A percentile compares a stretch with the other conserved stretches of the same genome.
phyloP scores from a whole-genome alignment of 1,140 invertebrate genomes.

The Drosophila persimilis region DNA sequence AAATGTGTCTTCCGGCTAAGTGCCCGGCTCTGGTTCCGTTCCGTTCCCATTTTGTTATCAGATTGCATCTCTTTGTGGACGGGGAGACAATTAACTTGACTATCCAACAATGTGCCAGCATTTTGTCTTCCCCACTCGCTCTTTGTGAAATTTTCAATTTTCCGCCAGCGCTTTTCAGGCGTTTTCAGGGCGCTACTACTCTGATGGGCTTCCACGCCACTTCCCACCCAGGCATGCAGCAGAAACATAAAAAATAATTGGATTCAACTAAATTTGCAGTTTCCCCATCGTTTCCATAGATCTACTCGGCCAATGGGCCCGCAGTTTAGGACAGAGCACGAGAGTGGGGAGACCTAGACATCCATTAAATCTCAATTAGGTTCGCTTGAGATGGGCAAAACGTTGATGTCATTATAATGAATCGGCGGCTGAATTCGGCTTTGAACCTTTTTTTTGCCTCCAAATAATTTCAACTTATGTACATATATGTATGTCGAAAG shows the following conservation, averaged over 20 bases:
- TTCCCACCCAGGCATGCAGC: conserved; percentile 28
- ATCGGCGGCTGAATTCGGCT: conserved; percentile 62
- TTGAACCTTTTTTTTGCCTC: conserved; percentile 65
- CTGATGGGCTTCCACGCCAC: conserved; percentile 10
- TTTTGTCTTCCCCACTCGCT: conserved; percentile 9
- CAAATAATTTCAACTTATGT: conserved; percentile 73
- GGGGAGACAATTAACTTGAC: conserved; percentile 46
- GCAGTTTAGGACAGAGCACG: conserved; percentile 16
- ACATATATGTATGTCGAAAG: conserved; percentile 28
- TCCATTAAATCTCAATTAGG: conserved; percentile 75
- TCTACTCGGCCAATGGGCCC: conserved; percentile 42
- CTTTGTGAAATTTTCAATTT: conserved; percentile 67
- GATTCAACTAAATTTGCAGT: conserved; percentile 58
- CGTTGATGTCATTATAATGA: conserved; percentile 77
- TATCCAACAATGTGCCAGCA: conserved; percentile 70
- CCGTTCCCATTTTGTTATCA: conserved; percentile 5
- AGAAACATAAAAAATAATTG: conserved; percentile 53
- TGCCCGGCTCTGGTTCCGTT: neutral
- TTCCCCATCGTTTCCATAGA: conserved; percentile 40
- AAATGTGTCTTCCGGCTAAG: too few species aligned
- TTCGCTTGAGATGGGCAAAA: conserved; percentile 40
- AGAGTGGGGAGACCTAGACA: conserved; percentile 26
- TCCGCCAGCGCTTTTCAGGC: conserved; percentile 72
- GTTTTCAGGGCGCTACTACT: neutral
- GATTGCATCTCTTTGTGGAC: conserved; percentile 43